phyloP scores from a whole-genome alignment of 1,140 invertebrate species.

The Notospermus geniculatus region DNA sequence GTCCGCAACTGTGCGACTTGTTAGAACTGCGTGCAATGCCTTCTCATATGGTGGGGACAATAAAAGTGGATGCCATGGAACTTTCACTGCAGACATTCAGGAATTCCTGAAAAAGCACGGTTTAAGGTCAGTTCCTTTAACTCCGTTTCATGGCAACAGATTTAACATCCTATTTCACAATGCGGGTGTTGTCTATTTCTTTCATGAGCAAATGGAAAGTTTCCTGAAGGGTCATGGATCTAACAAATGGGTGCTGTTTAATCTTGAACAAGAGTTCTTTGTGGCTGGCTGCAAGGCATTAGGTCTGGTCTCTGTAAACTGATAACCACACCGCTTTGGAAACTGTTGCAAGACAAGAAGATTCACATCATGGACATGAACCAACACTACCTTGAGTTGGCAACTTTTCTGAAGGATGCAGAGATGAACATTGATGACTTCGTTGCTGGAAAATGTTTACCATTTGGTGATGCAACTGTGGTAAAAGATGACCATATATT shows the following conservation, averaged over 20 bases:
- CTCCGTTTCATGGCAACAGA: too few relatives aligned
- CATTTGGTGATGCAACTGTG: background rate
- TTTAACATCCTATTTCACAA: too few relatives aligned
- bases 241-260: slow-evolving; percentile 15
- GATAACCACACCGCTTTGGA: slow-evolving; percentile 21
- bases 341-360: slow-evolving; percentile 15
- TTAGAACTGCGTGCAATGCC: slow-evolving; percentile 19
- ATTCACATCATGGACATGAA: slow-evolving; percentile 20
- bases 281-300: slow-evolving; percentile 23
- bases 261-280: slow-evolving; percentile 19
- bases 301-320: slow-evolving; percentile 19
- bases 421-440: slow-evolving; percentile 14
- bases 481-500: slow-evolving; percentile 10
- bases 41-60: too few relatives aligned
- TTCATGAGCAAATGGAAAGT: too few relatives aligned
- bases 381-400: slow-evolving; percentile 13
- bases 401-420: slow-evolving; percentile 9
- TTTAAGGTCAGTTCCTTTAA: too few relatives aligned
- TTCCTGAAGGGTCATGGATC: too few relatives aligned
- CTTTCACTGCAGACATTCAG: too few relatives aligned
- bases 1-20: slow-evolving; percentile 15
- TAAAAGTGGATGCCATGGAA: too few relatives aligned
- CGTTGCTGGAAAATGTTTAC: slow-evolving; percentile 8
- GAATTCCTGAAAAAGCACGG: too few relatives aligned
- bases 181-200: too few relatives aligned